Conservation (phyloP, 1,140 invertebrate genomes). For the Zophobas atratus region DNA sequence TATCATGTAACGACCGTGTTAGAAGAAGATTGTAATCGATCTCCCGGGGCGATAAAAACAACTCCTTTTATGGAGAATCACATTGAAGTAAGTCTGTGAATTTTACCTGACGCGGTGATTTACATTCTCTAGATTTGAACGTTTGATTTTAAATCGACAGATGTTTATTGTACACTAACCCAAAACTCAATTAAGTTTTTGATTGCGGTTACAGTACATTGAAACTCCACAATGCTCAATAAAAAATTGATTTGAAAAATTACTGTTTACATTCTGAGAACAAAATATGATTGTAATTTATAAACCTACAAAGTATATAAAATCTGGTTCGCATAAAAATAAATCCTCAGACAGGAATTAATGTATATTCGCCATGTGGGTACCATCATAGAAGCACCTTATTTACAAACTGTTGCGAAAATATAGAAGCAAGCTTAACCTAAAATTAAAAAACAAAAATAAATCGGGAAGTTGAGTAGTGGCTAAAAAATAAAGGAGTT, state of each 20-base stretch:
- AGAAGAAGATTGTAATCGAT: not conserved
- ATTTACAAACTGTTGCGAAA: slow-evolving; percentile 26
- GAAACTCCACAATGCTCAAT: slow-evolving; percentile 10
- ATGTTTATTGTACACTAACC: slow-evolving; percentile 13
- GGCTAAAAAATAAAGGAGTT: not conserved
- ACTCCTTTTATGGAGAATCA: slow-evolving; percentile 44
- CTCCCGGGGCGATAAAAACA: slow-evolving; percentile 34
- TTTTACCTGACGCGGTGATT: slow-evolving; percentile 23
- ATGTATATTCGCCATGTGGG: slow-evolving; percentile 26
- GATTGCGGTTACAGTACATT: slow-evolving; percentile 6
- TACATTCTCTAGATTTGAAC: slow-evolving; percentile 21
- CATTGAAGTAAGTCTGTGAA: not conserved
- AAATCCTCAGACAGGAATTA: slow-evolving; percentile 9
- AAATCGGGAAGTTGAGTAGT: slow-evolving; percentile 20
- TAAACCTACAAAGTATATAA: slow-evolving; percentile 2
- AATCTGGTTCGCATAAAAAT: slow-evolving; percentile 26
- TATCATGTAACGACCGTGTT: not conserved
- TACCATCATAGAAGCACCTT: slow-evolving; percentile 29
- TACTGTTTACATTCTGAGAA: slow-evolving; percentile 10
- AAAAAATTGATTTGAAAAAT: not conserved
- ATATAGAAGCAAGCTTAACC: slow-evolving; percentile 25
- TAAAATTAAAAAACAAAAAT: slow-evolving; percentile 30
- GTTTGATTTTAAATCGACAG: slow-evolving; percentile 17
- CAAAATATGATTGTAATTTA: slow-evolving; percentile 19
- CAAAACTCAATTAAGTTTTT: slow-evolving; percentile 32